Conservation (phyloP, 2,797 vertebrate species). For the Macrochelys suwanniensis region DNA sequence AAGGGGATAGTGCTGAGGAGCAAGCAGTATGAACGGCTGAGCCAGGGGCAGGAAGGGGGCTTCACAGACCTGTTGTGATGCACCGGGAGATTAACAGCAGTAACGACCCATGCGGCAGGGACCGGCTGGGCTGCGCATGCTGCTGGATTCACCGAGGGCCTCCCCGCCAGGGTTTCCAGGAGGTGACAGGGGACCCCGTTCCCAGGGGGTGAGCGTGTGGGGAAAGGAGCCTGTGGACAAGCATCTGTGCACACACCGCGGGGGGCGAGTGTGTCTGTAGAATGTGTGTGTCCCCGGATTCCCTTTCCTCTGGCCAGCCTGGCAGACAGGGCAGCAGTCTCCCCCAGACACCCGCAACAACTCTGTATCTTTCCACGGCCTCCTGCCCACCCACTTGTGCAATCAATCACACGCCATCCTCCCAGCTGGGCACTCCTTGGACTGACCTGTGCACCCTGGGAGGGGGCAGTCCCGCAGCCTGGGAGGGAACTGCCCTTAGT, state of each 20-base stretch:
- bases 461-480: no score
- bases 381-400: no score
- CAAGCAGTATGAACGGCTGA: no score
- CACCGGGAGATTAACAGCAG: no score
- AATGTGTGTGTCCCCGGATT: neutral
- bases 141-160: neutral
- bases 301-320: neutral
- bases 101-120: no score
- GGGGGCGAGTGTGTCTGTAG: neutral
- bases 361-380: neutral
- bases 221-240: neutral
- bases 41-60: neutral
- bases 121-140: no score
- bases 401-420: accelerated
- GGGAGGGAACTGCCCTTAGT: no score
- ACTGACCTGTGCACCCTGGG: neutral
- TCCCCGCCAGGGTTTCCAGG: neutral
- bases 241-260: neutral
- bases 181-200: neutral
- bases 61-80: no score
- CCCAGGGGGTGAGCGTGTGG: neutral
- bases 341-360: neutral
- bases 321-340: neutral
- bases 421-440: accelerated
- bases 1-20: neutral